These are phyloP conservation scores for Physocephala rufipes DNA, from an alignment of 2,888 invertebrate genomes.

Conservation along the genomic window DNA sequence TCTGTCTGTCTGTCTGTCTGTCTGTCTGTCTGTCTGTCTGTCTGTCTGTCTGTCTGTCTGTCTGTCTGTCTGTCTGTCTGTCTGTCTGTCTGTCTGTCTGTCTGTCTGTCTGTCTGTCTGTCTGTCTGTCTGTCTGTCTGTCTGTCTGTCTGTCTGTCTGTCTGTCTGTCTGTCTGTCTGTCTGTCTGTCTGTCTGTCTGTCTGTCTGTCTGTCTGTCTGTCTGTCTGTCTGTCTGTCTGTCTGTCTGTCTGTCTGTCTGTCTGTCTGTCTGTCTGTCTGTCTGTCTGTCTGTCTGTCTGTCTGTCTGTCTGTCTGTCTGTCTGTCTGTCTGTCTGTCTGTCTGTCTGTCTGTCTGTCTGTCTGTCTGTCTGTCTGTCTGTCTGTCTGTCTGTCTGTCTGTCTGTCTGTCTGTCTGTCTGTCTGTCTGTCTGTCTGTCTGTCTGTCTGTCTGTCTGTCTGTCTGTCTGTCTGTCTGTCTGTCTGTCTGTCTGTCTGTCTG, in stretches of 20 bases:
- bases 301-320: conserved; percentile 20
- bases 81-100: conserved; percentile 20
- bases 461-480: conserved; percentile 20
- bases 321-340: conserved; percentile 20
- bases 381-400: conserved; percentile 20
- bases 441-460: conserved; percentile 20
- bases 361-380: conserved; percentile 20
- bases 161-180: conserved; percentile 20
- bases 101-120: conserved; percentile 20
- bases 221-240: conserved; percentile 20
- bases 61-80: conserved; percentile 20
- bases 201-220: conserved; percentile 20
- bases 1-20: conserved; percentile 20
- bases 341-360: conserved; percentile 20
- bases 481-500: conserved; percentile 20
- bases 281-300: conserved; percentile 20
- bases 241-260: conserved; percentile 20
- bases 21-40: conserved; percentile 20
- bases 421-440: conserved; percentile 20
- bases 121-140: conserved; percentile 20
- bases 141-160: conserved; percentile 20
- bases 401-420: conserved; percentile 20
- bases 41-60: conserved; percentile 20
- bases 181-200: conserved; percentile 20
- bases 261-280: conserved; percentile 20